These are phyloP conservation scores for Toxotes chatareus DNA, from an alignment of 2,113 vertebrate genomes.

Conservation along the genomic window DNA sequence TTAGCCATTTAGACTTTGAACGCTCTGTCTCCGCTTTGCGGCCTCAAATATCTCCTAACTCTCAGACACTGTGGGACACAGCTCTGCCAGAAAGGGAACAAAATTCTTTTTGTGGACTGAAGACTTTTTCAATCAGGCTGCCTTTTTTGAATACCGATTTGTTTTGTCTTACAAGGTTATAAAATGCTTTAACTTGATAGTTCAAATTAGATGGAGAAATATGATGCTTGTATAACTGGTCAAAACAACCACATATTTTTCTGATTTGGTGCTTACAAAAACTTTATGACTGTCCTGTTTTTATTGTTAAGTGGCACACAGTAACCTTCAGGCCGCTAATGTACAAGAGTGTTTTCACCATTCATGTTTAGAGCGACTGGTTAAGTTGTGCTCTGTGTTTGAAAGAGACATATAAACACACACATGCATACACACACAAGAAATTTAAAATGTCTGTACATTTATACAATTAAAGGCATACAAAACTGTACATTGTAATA, in stretches of 20 bases:
- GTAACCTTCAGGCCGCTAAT: background rate
- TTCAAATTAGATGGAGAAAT: background rate
- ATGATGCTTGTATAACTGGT: background rate
- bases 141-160: too few relatives aligned
- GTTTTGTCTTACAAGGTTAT: background rate
- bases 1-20: background rate
- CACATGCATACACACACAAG: slow-evolving; percentile 12
- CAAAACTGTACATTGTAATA: slow-evolving; percentile 56
- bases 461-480: slow-evolving; percentile 72
- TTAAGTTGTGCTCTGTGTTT: background rate
- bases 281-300: background rate
- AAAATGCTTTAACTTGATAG: background rate
- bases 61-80: background rate
- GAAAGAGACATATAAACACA: slow-evolving; percentile 12
- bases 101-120: background rate
- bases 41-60: slow-evolving; percentile 4
- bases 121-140: background rate
- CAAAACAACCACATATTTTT: background rate
- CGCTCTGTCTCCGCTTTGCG: background rate
- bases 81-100: background rate
- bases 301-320: too few relatives aligned
- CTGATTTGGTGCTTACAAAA: background rate
- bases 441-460: slow-evolving; percentile 64
- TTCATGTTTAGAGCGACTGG: background rate
- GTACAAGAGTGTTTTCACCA: background rate